Percentiles rank a stretch among this genome's conserved stretches.
Evolutionary conservation across 2,113 vertebrate genomes (phyloP).

Genomic region (Motacilla tschutschensis): DNA sequence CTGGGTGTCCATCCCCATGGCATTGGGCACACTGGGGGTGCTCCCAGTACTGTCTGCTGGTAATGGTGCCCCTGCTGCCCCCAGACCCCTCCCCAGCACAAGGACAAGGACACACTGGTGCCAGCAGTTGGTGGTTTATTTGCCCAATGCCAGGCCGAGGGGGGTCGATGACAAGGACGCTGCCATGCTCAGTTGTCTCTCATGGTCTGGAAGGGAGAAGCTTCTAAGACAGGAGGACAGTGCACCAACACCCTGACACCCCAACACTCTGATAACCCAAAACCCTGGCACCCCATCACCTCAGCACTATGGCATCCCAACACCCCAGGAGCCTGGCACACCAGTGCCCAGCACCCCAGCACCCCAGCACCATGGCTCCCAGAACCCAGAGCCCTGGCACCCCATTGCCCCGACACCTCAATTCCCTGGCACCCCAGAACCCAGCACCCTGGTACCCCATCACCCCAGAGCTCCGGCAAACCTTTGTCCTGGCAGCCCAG

Average conservation of each 20-base stretch:
- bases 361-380: neutral
- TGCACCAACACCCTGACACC: neutral
- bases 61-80: neutral
- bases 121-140: constrained; percentile 1
- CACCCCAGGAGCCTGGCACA: neutral
- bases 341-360: neutral
- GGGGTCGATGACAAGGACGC: fast-evolving
- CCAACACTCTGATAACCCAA: neutral
- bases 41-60: neutral
- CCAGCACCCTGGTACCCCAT: no score
- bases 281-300: neutral
- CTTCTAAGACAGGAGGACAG: neutral
- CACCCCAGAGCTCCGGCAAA: neutral
- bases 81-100: neutral
- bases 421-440: no score
- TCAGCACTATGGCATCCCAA: neutral
- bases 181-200: neutral
- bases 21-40: neutral
- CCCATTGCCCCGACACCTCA: no score
- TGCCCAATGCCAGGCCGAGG: fast-evolving
- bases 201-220: neutral
- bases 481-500: neutral
- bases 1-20: neutral
- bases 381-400: no score
- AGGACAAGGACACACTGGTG: neutral